Evolutionary conservation across 2,888 invertebrate genomes (phyloP).

Genomic region (Caenorhabditis zanzibari): DNA sequence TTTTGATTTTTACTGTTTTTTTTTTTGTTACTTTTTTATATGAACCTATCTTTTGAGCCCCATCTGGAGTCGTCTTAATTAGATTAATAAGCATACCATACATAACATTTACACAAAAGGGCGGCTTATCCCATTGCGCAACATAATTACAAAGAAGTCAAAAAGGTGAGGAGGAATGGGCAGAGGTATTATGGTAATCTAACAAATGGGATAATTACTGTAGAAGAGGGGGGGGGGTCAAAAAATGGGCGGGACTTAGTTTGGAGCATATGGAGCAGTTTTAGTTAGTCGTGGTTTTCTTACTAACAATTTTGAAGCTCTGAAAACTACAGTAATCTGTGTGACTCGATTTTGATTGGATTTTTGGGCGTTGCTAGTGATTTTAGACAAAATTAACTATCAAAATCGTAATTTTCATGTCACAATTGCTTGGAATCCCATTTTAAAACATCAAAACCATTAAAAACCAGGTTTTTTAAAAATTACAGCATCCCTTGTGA

Average conservation of each 20-base stretch:
- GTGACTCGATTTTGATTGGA: not conserved
- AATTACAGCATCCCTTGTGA: too few species aligned
- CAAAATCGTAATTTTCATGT: not conserved
- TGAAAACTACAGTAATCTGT: too few species aligned
- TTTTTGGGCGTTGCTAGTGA: not conserved
- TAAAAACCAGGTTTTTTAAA: too few species aligned
- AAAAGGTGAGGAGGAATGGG: not conserved
- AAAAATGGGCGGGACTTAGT: not conserved
- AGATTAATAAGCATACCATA: constrained; percentile 31
- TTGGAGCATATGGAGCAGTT: not conserved
- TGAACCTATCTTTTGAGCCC: not conserved
- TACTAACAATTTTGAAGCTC: too few species aligned
- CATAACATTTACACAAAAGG: constrained; percentile 13
- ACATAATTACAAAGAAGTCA: constrained; percentile 42
- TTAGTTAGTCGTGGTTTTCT: too few species aligned
- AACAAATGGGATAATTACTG: not conserved
- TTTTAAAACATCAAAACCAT: not conserved
- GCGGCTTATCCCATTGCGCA: constrained; percentile 48
- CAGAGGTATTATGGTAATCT: constrained; percentile 13
- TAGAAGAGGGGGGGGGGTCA: not conserved
- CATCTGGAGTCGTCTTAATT: constrained; percentile 4
- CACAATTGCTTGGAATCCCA: not conserved
- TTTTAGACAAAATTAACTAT: not conserved
- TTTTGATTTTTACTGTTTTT: not conserved
- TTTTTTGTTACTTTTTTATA: too few species aligned